Conservation (phyloP, 64 coral and sea anemone species). For the Dendronephthya gigantea region DNA sequence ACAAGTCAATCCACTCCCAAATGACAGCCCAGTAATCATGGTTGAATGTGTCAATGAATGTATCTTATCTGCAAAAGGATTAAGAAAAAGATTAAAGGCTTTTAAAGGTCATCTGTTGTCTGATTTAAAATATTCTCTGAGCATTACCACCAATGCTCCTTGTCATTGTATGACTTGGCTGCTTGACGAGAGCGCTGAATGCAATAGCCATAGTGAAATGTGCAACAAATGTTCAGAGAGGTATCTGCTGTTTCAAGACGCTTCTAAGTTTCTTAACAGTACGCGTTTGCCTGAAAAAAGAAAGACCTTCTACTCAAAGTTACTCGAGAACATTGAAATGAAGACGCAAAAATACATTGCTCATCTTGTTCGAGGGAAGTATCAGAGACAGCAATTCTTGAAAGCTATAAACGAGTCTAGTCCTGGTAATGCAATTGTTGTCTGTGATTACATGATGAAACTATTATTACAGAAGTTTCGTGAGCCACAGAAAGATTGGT, state of each 20-base stretch:
- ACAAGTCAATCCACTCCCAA: too few relatives aligned
- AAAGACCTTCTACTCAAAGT: not conserved
- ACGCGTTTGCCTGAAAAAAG: not conserved
- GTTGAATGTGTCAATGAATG: constrained; percentile 9
- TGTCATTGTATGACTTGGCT: constrained; percentile 44
- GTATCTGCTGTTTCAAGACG: constrained; percentile 25
- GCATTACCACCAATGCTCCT: constrained; percentile 19
- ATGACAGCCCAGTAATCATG: not conserved
- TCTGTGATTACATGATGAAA: constrained; percentile 58
- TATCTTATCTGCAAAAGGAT: not conserved
- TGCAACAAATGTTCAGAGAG: constrained; percentile 19
- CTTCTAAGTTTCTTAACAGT: not conserved
- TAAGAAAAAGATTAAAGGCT: constrained; percentile 3
- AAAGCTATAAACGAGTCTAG: not conserved
- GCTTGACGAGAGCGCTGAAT: not conserved
- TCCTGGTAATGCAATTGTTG: constrained; percentile 41
- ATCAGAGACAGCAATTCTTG: not conserved
- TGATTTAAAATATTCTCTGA: constrained; percentile 23
- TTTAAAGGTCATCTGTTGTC: constrained; percentile 32
- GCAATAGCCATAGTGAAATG: constrained; percentile 17
- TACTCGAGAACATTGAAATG: not conserved
- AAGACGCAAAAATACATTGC: not conserved
- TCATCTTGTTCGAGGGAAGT: constrained; percentile 8
- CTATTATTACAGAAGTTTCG: constrained; percentile 27
- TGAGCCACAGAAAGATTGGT: constrained; percentile 52